Evolutionary conservation across 2,797 vertebrate species (phyloP).

Genomic region (Macropus fuliginosus): DNA sequence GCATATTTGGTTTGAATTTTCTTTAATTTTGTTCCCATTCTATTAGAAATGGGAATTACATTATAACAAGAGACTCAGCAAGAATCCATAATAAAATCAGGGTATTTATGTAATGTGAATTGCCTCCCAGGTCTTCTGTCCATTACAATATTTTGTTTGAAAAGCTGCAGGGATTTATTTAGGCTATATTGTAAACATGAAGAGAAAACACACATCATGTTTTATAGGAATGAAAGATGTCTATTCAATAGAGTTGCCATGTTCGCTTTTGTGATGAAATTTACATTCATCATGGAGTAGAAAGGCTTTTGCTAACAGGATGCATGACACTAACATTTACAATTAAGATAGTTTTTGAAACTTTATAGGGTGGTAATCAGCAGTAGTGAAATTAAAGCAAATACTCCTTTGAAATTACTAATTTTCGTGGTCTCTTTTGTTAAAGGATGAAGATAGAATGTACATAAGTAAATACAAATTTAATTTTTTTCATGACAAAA

Average conservation of each 20-base stretch:
- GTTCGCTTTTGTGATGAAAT: not conserved
- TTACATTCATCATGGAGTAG: not conserved
- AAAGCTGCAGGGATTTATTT: not conserved
- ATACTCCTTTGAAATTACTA: not conserved
- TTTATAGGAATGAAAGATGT: not conserved
- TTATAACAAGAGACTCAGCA: not conserved
- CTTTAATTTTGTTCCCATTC: not conserved
- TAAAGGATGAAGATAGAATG: constrained; percentile 34
- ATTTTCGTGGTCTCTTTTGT: constrained; percentile 32
- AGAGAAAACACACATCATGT: constrained; percentile 12
- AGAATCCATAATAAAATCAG: constrained; percentile 28
- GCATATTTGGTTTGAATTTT: constrained; percentile 9
- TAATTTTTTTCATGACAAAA: constrained; percentile 44
- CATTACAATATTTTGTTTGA: constrained; percentile 22
- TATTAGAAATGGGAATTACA: constrained; percentile 16
- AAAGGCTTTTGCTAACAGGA: constrained; percentile 18
- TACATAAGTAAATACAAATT: constrained; percentile 52
- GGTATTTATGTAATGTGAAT: constrained; percentile 6
- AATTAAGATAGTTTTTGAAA: not conserved
- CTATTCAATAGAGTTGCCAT: not conserved
- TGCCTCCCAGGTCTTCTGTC: constrained; percentile 46
- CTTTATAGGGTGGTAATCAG: not conserved
- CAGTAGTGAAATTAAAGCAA: not conserved
- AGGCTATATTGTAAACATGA: constrained; percentile 37
- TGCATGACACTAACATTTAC: not conserved